A percentile compares a stretch with the other conserved stretches of the same genome.
Conservation (phyloP, 1,140 invertebrate species). For the Camponotus vicinus region DNA sequence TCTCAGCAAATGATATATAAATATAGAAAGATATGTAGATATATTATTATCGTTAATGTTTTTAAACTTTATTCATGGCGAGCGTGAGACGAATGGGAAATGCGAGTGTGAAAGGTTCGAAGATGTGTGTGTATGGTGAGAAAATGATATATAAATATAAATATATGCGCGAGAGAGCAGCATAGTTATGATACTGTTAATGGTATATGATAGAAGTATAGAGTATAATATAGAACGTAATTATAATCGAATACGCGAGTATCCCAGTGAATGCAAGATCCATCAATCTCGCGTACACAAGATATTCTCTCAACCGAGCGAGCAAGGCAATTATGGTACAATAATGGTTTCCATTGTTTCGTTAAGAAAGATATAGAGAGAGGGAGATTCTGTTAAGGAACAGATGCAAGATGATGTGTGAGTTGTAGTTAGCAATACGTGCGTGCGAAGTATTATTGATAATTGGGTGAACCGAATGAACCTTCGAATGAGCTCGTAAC, state of each 20-base stretch:
- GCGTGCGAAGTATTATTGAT: neutral
- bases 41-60: slow-evolving; percentile 82
- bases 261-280: slow-evolving; percentile 19
- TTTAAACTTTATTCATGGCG: slow-evolving; percentile 82
- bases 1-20: slow-evolving; percentile 58
- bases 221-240: slow-evolving; percentile 39
- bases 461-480: slow-evolving; percentile 13
- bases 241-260: slow-evolving; percentile 22
- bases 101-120: slow-evolving; percentile 20
- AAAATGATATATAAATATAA: slow-evolving; percentile 56
- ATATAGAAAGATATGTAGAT: slow-evolving; percentile 68
- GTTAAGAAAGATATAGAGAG: neutral
- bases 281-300: neutral
- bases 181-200: slow-evolving; percentile 63
- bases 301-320: slow-evolving; percentile 1
- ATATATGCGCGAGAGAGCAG: slow-evolving; percentile 37
- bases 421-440: slow-evolving; percentile 28
- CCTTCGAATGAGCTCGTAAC: slow-evolving; percentile 28
- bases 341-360: slow-evolving; percentile 49
- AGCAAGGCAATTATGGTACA: slow-evolving; percentile 12
- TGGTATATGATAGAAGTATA: slow-evolving; percentile 64
- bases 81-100: slow-evolving; percentile 30
- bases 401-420: slow-evolving; percentile 33
- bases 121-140: slow-evolving; percentile 16
- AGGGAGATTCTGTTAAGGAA: neutral